A percentile compares a stretch with the other conserved stretches of the same genome.
These are phyloP conservation scores for Sipha flava DNA, from an alignment of 1,140 invertebrate genomes.

Conservation along the genomic window DNA sequence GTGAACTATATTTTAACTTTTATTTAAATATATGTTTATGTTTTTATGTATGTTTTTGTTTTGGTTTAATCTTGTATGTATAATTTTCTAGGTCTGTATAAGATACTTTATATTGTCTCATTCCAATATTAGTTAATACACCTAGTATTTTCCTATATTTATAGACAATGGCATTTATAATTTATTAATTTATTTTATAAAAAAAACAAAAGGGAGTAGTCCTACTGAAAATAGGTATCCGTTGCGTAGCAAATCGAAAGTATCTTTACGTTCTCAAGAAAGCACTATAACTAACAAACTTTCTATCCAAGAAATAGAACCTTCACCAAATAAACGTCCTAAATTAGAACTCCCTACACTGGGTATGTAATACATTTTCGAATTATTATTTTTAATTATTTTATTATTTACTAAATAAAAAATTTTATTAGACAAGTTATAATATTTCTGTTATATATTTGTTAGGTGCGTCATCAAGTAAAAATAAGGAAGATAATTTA, in stretches of 20 bases:
- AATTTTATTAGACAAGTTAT: not conserved
- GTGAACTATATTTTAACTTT: too few relatives aligned
- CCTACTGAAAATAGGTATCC: slow-evolving; percentile 18
- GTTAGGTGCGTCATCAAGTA: slow-evolving; percentile 23
- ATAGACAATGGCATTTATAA: not conserved
- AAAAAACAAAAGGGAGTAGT: not conserved
- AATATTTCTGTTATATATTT: not conserved
- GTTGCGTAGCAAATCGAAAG: slow-evolving; percentile 23
- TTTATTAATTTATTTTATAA: not conserved
- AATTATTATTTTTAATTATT: not conserved
- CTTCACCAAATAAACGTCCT: slow-evolving; percentile 10
- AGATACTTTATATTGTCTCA: too few relatives aligned
- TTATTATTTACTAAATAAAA: not conserved
- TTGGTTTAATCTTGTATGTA: too few relatives aligned
- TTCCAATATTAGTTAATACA: too few relatives aligned
- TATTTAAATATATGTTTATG: too few relatives aligned
- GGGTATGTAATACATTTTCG: not conserved
- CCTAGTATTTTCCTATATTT: too few relatives aligned
- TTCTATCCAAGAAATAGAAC: slow-evolving; percentile 6
- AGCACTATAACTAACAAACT: not conserved
- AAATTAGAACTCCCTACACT: slow-evolving; percentile 24
- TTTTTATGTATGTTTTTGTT: too few relatives aligned
- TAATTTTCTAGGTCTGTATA: too few relatives aligned
- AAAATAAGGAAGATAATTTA: slow-evolving; percentile 9
- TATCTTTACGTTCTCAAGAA: not conserved